Conservation (phyloP, 2,797 vertebrate genomes). For the Amniataba percoides region DNA sequence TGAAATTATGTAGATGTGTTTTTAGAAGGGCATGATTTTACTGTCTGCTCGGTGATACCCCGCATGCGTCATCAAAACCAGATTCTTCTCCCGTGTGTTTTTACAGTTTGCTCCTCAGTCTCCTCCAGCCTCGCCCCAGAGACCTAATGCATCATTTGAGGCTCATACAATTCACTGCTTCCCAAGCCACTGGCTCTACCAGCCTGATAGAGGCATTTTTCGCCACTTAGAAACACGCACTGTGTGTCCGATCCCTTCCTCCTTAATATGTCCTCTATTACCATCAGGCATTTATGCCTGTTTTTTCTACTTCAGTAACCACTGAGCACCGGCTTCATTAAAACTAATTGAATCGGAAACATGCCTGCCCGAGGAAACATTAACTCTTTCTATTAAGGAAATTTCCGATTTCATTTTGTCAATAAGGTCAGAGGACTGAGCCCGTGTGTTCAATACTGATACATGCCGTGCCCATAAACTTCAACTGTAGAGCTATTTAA, state of each 20-base stretch:
- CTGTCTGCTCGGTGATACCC: constrained; percentile 27
- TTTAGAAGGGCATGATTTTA: constrained; percentile 20
- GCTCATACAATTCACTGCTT: constrained; percentile 79
- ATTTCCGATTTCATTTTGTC: constrained; percentile 85
- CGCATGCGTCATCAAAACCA: constrained; percentile 49
- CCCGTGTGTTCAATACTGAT: constrained; percentile 79
- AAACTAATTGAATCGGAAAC: constrained; percentile 99
- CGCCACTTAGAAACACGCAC: constrained; percentile 92
- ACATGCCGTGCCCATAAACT: constrained; percentile 60
- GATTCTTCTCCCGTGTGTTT: constrained; percentile 49
- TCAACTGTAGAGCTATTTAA: constrained; percentile 56
- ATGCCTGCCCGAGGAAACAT: constrained; percentile 98
- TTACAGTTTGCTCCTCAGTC: constrained; percentile 64
- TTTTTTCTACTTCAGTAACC: constrained; percentile 98
- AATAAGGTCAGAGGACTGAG: constrained; percentile 87
- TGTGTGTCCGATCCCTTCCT: constrained; percentile 80
- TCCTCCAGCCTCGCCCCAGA: constrained; percentile 73
- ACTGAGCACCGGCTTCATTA: constrained; percentile 99
- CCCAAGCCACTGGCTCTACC: constrained; percentile 80
- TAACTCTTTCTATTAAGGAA: constrained; percentile 96
- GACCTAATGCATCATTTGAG: constrained; percentile 82
- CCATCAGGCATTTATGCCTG: constrained; percentile 96
- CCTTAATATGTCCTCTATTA: constrained; percentile 95
- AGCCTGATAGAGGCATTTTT: constrained; percentile 88
- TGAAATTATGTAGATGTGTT: constrained; percentile 22